Base-by-base conservation (phyloP, 2,113 vertebrate species). In the Noctilio leporinus region DNA sequence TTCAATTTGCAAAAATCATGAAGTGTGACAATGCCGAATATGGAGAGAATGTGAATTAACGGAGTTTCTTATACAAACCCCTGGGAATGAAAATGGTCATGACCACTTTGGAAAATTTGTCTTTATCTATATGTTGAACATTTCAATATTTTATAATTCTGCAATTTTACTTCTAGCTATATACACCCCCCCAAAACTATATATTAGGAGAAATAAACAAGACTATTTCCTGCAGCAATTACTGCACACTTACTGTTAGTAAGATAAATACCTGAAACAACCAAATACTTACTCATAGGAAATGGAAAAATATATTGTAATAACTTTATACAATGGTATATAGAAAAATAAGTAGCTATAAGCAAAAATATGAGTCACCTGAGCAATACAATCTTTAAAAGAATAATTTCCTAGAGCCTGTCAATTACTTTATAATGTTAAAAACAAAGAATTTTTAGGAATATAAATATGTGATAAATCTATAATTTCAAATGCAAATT, bases 381-480 rank as follows among this genome's bases (percentile, higher is more conserved):
- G 28, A 81, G 53, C 16, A 73, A 81, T 81, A 45, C 6, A 28
- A 53, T 35, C 26, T 93, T 72, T 45, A 7, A 70, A 86, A 78
- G 77, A 57, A 33, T 47, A 77, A 86, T 43, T 78, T 78, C 9
- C n/a, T 7, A 70, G 43, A 57, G 28, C 15, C 24, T 76, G 43
- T 15, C 72, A 47, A 75, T 28, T 53, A 64, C 80, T 85, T 77
- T 86, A 67, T 80, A 62, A 72, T 59, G 51, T 76, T 95, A 49
- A 91, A 93, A 88, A 70, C 65, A 81, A 91, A 82, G 77, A 20
- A 62, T 38, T 81, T 77, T 94, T 83, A 89, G 26, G 33, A 82
- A 53, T 78, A 77, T 8, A 77, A 88, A 86, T 82, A 57, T 65
- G 1, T 40, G 47, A 59, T 70, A 72, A 80, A 86, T 35, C n/a